These are phyloP conservation scores for Epinotia nisella DNA, from an alignment of 2,888 invertebrate species.

Conservation along the genomic window DNA sequence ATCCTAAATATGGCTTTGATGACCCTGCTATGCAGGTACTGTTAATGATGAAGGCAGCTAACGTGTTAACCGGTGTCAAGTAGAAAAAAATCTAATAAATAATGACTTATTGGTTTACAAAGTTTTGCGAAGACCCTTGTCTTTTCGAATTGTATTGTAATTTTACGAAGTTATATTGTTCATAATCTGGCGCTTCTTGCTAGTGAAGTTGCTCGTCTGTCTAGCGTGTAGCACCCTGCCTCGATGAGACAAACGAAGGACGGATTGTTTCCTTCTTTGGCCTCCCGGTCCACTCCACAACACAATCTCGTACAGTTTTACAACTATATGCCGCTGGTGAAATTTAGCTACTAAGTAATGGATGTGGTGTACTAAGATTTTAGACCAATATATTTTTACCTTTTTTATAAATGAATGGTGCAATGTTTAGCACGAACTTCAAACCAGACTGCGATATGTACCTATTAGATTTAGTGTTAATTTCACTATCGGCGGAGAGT, in stretches of 20 bases:
- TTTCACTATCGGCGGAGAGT: conserved; percentile 25
- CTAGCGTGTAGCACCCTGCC: conserved; percentile 10
- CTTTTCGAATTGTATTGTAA: background rate
- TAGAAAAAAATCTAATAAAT: background rate
- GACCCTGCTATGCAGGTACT: background rate
- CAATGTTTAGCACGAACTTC: background rate
- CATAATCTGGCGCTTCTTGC: background rate
- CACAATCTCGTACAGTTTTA: conserved; percentile 35
- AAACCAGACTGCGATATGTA: background rate
- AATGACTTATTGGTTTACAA: background rate
- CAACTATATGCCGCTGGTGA: conserved; percentile 23
- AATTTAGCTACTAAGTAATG: background rate
- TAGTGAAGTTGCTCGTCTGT: background rate
- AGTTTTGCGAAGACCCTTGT: background rate
- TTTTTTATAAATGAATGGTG: background rate
- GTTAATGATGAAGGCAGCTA: background rate
- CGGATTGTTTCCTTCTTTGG: conserved; percentile 9
- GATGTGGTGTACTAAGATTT: background rate
- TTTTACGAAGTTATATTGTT: background rate
- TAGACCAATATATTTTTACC: too few species aligned
- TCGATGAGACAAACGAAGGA: conserved; percentile 8
- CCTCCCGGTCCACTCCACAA: conserved; percentile 28
- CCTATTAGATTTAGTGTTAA: background rate
- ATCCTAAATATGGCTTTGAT: too few species aligned
- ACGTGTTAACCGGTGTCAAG: conserved; percentile 2